Percentiles rank a stretch among this genome's conserved stretches.
Conservation (phyloP, 2,888 invertebrate species). For the Lasius fuliginosus region DNA sequence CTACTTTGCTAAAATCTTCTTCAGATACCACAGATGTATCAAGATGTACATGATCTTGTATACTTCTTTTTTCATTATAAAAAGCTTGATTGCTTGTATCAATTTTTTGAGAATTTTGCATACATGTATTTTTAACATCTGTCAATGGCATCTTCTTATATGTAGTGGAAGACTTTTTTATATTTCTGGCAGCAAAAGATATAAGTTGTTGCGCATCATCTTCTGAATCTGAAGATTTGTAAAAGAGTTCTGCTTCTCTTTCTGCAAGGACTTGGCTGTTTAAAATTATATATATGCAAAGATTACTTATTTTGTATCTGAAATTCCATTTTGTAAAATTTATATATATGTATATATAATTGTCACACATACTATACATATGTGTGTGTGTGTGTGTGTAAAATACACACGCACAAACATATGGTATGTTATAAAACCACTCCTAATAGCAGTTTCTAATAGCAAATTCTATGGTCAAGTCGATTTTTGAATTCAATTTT, state of each 20-base stretch:
- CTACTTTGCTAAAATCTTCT: slow-evolving; percentile 3
- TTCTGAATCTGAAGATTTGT: slow-evolving; percentile 90
- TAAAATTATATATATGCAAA: slow-evolving; percentile 51
- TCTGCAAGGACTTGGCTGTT: slow-evolving; percentile 90
- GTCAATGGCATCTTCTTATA: slow-evolving; percentile 26
- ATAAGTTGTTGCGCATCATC: slow-evolving; percentile 70
- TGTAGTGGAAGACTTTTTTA: background rate
- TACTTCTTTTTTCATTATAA: slow-evolving; percentile 68
- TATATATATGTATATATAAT: background rate
- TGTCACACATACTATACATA: too few species aligned
- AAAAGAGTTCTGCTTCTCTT: slow-evolving; percentile 92
- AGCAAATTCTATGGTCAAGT: too few species aligned
- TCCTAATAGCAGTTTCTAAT: too few species aligned
- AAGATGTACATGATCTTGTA: slow-evolving; percentile 64
- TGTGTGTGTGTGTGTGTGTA: too few species aligned
- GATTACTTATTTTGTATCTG: slow-evolving; percentile 6
- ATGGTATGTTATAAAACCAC: too few species aligned
- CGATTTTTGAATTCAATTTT: too few species aligned
- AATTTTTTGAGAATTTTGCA: slow-evolving; percentile 58
- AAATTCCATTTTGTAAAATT: background rate
- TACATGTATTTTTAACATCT: slow-evolving; percentile 47
- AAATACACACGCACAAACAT: too few species aligned
- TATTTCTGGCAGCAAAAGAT: background rate
- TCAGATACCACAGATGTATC: slow-evolving; percentile 66
- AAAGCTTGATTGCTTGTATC: slow-evolving; percentile 63